Percentiles rank a stretch among this genome's conserved stretches.
Conservation (phyloP, 2,797 vertebrate species). For the Neoniphon sammara region DNA sequence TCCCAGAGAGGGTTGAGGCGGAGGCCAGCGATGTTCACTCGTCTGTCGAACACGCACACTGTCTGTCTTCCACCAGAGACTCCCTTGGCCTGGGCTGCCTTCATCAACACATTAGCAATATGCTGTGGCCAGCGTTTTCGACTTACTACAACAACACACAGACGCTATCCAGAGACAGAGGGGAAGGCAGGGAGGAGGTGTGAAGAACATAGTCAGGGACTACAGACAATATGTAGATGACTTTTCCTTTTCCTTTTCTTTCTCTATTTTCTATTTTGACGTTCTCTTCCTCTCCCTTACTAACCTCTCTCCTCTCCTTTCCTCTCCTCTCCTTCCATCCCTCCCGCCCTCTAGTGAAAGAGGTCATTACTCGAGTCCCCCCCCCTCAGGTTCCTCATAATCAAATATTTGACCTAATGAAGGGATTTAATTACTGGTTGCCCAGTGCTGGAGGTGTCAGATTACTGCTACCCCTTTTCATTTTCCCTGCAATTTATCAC, state of each 20-base stretch:
- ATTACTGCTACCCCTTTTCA: slow-evolving; percentile 78
- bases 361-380: slow-evolving; percentile 65
- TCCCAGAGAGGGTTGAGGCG: slow-evolving; percentile 81
- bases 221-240: slow-evolving; percentile 48
- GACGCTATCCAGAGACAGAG: slow-evolving; percentile 54
- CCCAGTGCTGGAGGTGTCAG: slow-evolving; percentile 70
- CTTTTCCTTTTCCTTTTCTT: slow-evolving; percentile 14
- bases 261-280: no score
- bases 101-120: slow-evolving; percentile 79
- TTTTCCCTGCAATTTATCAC: slow-evolving; percentile 80
- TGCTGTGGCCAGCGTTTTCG: slow-evolving; percentile 72
- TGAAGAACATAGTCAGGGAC: slow-evolving; percentile 48
- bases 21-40: slow-evolving; percentile 77
- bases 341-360: slow-evolving; percentile 32
- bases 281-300: background rate
- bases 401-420: slow-evolving; percentile 84
- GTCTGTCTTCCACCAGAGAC: slow-evolving; percentile 68
- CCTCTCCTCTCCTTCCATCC: slow-evolving; percentile 12
- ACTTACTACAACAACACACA: slow-evolving; percentile 64
- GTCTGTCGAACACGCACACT: slow-evolving; percentile 77
- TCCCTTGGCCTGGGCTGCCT: slow-evolving; percentile 69
- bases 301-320: background rate
- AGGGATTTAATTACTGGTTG: slow-evolving; percentile 84
- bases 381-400: slow-evolving; percentile 70
- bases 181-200: slow-evolving; percentile 52